A percentile compares a stretch with the other conserved stretches of the same genome.
Conservation (phyloP, 2,797 vertebrate species). For the Melanotaenia trifasciata region DNA sequence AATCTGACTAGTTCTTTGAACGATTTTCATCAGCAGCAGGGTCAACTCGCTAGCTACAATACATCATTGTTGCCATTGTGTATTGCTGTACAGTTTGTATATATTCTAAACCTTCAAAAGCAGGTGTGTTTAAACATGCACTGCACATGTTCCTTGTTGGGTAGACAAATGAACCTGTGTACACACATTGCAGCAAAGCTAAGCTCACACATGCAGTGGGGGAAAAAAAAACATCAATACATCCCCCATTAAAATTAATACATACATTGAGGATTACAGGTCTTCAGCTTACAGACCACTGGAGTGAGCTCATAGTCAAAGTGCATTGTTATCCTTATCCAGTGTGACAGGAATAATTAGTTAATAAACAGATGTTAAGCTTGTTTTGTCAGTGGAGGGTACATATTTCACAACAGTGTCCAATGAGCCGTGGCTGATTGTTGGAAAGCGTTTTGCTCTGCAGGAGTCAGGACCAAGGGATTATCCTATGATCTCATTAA, state of each 20-base stretch:
- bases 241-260: conserved; percentile 1
- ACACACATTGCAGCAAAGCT: neutral
- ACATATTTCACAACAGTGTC: conserved; percentile 6
- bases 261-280: conserved; percentile 16
- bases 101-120: too few relatives aligned
- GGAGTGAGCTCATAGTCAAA: conserved; percentile 7
- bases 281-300: neutral
- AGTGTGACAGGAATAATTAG: neutral
- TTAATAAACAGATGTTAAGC: conserved; percentile 14
- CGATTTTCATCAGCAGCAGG: too few relatives aligned
- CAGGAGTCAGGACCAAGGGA: conserved; percentile 20
- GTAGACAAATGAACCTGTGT: too few relatives aligned
- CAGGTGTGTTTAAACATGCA: too few relatives aligned
- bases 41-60: too few relatives aligned
- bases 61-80: too few relatives aligned
- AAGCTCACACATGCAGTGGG: neutral
- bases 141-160: too few relatives aligned
- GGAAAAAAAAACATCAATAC: neutral
- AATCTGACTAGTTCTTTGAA: too few relatives aligned
- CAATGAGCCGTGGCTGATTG: neutral
- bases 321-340: conserved; percentile 1
- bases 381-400: neutral
- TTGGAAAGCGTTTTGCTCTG: conserved; percentile 19
- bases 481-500: conserved; percentile 65
- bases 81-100: too few relatives aligned